phyloP scores from a whole-genome alignment of 2,797 vertebrate species.

The Platyrinchus mystaceus region DNA sequence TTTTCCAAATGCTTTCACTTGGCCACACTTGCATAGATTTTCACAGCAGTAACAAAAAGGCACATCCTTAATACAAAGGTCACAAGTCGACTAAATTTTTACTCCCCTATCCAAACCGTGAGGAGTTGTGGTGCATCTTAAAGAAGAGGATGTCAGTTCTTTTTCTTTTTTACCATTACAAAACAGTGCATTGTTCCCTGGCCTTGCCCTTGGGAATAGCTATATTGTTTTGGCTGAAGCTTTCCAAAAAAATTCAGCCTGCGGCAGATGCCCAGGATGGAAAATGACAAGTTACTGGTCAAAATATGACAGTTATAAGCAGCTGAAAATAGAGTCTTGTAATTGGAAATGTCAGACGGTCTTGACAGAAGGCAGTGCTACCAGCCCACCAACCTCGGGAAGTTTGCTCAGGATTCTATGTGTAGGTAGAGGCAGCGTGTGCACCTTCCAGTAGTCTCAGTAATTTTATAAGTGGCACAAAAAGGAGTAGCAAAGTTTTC shows the following conservation, averaged over 20 bases:
- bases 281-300: constrained; percentile 67
- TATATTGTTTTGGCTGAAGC: constrained; percentile 66
- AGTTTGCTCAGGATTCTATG: neutral
- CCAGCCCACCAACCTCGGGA: constrained; percentile 23
- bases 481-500: neutral
- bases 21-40: neutral
- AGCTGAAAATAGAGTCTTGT: constrained; percentile 55
- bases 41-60: neutral
- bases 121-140: constrained; percentile 17
- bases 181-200: constrained; percentile 52
- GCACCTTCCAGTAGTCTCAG: neutral
- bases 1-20: neutral
- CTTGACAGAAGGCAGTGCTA: constrained; percentile 47
- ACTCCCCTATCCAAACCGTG: neutral
- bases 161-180: constrained; percentile 51
- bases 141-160: constrained; percentile 47
- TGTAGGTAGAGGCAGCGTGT: neutral
- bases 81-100: constrained; percentile 13
- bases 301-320: constrained; percentile 68
- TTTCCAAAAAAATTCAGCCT: constrained; percentile 53
- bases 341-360: constrained; percentile 50
- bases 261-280: constrained; percentile 56
- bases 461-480: neutral
- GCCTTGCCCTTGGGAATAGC: constrained; percentile 61
- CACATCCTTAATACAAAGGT: constrained; percentile 30